These are phyloP conservation scores for Nephrotoma flavescens DNA, from an alignment of 2,888 invertebrate species.

Conservation along the genomic window DNA sequence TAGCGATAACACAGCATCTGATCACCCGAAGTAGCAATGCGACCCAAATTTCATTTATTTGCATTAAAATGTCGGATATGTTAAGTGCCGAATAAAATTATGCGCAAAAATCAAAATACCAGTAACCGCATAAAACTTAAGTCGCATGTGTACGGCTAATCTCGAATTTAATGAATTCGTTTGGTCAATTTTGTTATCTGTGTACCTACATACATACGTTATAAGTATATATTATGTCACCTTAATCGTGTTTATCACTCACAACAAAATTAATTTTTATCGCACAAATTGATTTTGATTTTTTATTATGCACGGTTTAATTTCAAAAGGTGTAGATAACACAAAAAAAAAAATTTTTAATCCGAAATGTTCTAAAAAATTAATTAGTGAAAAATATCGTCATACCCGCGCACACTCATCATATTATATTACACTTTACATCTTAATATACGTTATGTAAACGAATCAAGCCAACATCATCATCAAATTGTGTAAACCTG, in stretches of 20 bases:
- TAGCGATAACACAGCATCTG: too few species aligned
- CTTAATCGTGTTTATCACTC: background rate
- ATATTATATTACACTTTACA: too few species aligned
- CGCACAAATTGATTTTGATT: background rate
- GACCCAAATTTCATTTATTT: too few species aligned
- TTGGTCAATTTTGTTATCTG: background rate
- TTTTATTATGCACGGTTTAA: background rate
- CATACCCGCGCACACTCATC: too few species aligned
- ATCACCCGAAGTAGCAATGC: too few species aligned
- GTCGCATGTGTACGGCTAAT: background rate
- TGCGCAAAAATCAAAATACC: too few species aligned
- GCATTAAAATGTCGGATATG: too few species aligned
- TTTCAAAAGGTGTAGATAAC: background rate
- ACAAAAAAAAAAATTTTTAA: background rate
- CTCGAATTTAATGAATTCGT: background rate
- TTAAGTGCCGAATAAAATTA: too few species aligned
- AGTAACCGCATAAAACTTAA: too few species aligned
- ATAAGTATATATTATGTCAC: background rate
- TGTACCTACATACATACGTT: background rate
- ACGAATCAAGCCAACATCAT: too few species aligned
- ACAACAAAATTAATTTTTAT: background rate
- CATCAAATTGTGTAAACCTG: too few species aligned
- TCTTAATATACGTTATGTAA: too few species aligned
- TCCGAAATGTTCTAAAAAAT: background rate
- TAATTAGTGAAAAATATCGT: background rate